Evolutionary conservation across 2,113 vertebrate genomes (phyloP).

Genomic region (Acrocephalus kingi): DNA sequence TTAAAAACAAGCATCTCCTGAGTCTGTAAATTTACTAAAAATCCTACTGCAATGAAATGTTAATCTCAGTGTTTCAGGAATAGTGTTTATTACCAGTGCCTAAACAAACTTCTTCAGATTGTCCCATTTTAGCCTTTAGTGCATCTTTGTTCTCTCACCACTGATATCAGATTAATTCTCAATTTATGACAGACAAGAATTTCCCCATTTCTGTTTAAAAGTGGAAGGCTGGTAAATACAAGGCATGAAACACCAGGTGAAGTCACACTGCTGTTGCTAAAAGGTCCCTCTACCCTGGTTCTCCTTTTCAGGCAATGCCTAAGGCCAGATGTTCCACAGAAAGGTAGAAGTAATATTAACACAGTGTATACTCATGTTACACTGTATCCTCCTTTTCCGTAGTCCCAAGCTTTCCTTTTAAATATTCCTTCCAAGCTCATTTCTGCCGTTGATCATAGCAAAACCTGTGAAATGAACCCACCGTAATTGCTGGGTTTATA

Average conservation of each 20-base stretch:
- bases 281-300: background rate
- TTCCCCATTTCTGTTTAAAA: background rate
- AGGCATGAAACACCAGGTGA: background rate
- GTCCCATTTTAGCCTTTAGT: background rate
- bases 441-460: background rate
- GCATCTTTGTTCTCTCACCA: background rate
- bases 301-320: background rate
- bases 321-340: background rate
- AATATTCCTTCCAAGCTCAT: background rate
- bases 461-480: background rate
- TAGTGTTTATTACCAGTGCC: background rate
- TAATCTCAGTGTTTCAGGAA: background rate
- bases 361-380: background rate
- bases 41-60: background rate
- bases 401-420: background rate
- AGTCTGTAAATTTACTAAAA: background rate
- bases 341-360: background rate
- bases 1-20: background rate
- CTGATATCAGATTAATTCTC: background rate
- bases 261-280: background rate
- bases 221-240: background rate
- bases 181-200: background rate
- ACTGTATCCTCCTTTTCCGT: background rate
- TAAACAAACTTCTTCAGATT: background rate
- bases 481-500: background rate